Evolutionary conservation across 1,140 invertebrate species (phyloP), one percentile per base, ranked within the genome.

Genomic region (Saxidomus purpurata): DNA sequence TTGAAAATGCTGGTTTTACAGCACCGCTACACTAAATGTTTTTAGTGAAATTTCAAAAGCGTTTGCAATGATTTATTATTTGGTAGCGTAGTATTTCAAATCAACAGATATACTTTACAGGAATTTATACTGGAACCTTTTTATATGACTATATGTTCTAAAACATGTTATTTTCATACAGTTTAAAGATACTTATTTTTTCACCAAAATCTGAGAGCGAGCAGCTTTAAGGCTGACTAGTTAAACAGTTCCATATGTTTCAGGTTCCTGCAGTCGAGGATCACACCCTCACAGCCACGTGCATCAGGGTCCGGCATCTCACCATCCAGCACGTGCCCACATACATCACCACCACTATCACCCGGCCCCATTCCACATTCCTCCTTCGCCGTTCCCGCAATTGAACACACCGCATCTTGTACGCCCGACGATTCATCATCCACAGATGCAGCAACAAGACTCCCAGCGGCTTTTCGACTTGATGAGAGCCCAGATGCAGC

Each of bases 391-490:
- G 76, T 83, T 89, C 49, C 87, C 87, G 0, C 69, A 59, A 25
- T 34, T 90, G 17, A 55, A 76, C 38, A 47, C 71, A 0, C 89
- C 90, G 47, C 96, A 96, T 93, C 43, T 85, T 6, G 69, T 85
- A 19, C n/a, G 83, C 92, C 97, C 96, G 83, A 96, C 97, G 2
- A 97, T 97, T 94, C 97, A 97, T 95, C 97, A 97, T 91, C 96
- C 97, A 22, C 91, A 92, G 69, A 49, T 85, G 67, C 34, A 79
- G 43, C 85, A 95, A 95, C 67, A 92, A 88, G 63, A 94, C 94
- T 88, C 96, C 95, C 67, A 94, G 96, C 92, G 86, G 49, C 38
- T 88, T 8, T 31, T 88, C 15, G 86, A 79, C 28, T 43, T 88
- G 8, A 61, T 80, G 28, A 22, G 86, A 25, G 43, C 86, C 1